phyloP scores from a whole-genome alignment of 2,113 vertebrate genomes.

The Gorsachius goisagi region DNA sequence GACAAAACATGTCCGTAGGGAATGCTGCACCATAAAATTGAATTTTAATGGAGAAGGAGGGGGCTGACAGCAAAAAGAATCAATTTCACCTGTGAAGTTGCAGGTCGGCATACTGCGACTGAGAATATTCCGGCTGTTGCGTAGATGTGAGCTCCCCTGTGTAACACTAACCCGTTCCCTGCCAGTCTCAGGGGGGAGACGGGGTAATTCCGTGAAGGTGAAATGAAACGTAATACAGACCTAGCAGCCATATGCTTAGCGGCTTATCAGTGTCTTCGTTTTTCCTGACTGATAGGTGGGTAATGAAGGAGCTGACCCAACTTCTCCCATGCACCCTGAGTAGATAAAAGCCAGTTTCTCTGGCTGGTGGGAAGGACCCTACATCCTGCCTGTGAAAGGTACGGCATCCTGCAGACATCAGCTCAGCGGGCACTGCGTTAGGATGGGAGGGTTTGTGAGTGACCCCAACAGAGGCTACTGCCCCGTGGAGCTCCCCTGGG shows the following conservation, averaged over 20 bases:
- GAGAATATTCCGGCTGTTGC: background rate
- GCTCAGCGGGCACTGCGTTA: background rate
- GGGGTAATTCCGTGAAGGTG: background rate
- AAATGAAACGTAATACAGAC: background rate
- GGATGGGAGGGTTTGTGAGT: background rate
- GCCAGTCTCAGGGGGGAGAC: background rate
- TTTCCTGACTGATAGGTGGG: background rate
- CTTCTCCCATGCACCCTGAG: background rate
- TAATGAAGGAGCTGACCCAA: background rate
- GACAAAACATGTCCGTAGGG: background rate
- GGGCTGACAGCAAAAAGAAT: slow-evolving; percentile 28
- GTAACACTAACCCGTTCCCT: background rate
- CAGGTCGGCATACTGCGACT: background rate
- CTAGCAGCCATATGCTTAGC: background rate
- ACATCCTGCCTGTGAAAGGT: background rate
- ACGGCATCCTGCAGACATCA: background rate
- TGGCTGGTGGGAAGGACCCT: background rate
- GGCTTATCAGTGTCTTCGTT: background rate
- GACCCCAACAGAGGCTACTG: background rate
- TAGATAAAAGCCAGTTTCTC: background rate
- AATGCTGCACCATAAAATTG: background rate
- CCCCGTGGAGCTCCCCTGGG: background rate
- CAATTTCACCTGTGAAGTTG: background rate
- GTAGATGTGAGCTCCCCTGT: background rate
- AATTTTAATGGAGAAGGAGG: slow-evolving; percentile 6